phyloP scores from a whole-genome alignment of 2,797 vertebrate species.

The Myripristis jacobus region DNA sequence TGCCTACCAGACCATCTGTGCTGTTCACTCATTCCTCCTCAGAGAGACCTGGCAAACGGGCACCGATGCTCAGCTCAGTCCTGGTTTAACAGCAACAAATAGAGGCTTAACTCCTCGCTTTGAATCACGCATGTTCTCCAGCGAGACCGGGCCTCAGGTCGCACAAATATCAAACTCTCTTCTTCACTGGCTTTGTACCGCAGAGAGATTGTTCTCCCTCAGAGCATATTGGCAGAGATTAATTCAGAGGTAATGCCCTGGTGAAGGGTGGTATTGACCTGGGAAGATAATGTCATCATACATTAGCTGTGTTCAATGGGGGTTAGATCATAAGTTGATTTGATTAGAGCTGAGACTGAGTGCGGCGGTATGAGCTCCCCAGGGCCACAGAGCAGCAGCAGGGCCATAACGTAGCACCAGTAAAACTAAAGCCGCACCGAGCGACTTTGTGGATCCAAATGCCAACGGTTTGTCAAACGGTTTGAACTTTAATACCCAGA shows the following conservation, averaged over 20 bases:
- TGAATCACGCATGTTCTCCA: slow-evolving; percentile 15
- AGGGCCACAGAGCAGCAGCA: slow-evolving; percentile 11
- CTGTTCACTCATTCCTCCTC: slow-evolving; percentile 37
- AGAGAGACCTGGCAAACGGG: slow-evolving; percentile 45
- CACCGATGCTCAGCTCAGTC: not conserved
- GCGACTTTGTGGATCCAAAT: slow-evolving; percentile 14
- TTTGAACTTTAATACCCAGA: not conserved
- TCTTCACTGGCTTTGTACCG: slow-evolving; percentile 16
- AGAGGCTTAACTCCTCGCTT: slow-evolving; percentile 12
- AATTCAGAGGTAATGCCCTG: slow-evolving; percentile 43
- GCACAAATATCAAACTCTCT: slow-evolving; percentile 10
- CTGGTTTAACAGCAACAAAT: slow-evolving; percentile 13
- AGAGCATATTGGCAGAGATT: slow-evolving; percentile 40
- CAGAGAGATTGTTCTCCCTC: slow-evolving; percentile 18
- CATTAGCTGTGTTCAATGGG: slow-evolving; percentile 49
- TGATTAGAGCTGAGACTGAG: slow-evolving; percentile 55
- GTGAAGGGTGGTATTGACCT: slow-evolving; percentile 57
- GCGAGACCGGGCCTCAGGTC: not conserved
- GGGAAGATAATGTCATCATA: slow-evolving; percentile 63
- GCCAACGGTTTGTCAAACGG: not conserved
- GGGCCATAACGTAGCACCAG: not conserved
- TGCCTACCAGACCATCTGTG: slow-evolving; percentile 49
- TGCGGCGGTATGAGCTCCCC: slow-evolving; percentile 30
- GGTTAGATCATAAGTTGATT: slow-evolving; percentile 61
- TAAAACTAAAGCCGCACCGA: slow-evolving; percentile 5